Evolutionary conservation across 64 coral and sea anemone species (phyloP).

Genomic region (Stichodactyla mertensii): DNA sequence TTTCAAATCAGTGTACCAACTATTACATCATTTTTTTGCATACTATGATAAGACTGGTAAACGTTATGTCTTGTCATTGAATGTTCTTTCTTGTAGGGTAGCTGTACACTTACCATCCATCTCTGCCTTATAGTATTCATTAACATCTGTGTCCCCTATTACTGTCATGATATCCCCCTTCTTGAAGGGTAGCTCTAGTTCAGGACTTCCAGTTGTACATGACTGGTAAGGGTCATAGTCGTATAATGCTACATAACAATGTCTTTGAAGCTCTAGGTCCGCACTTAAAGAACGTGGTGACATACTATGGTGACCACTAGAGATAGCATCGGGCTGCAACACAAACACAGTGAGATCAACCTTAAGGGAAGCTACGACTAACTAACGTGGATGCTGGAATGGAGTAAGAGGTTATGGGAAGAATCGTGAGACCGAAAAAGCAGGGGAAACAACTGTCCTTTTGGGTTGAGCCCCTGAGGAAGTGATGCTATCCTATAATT

Average conservation of each 20-base stretch:
- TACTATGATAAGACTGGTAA: too few relatives aligned
- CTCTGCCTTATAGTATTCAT: conserved; percentile 62
- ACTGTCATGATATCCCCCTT: conserved; percentile 82
- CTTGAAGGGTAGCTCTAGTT: conserved; percentile 65
- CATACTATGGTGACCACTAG: conserved; percentile 50
- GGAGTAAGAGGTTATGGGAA: too few relatives aligned
- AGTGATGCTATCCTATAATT: too few relatives aligned
- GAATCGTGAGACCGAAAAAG: too few relatives aligned
- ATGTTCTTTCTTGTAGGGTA: too few relatives aligned
- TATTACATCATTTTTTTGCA: too few relatives aligned
- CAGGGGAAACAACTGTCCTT: too few relatives aligned
- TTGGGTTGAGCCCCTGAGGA: too few relatives aligned
- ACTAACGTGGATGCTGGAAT: too few relatives aligned
- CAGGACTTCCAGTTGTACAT: conserved; percentile 51
- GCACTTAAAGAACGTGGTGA: conserved; percentile 20
- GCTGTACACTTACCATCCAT: conserved; percentile 46
- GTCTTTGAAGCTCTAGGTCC: conserved; percentile 39
- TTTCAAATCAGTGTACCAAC: not conserved
- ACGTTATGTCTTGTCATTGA: too few relatives aligned
- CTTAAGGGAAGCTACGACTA: not conserved
- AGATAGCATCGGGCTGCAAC: conserved; percentile 34
- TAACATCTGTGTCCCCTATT: conserved; percentile 51
- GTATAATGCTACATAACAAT: conserved; percentile 58
- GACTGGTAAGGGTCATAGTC: conserved; percentile 74
- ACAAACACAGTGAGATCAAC: not conserved